Conservation (phyloP, 2,113 vertebrate genomes). For the Camelus bactrianus region DNA sequence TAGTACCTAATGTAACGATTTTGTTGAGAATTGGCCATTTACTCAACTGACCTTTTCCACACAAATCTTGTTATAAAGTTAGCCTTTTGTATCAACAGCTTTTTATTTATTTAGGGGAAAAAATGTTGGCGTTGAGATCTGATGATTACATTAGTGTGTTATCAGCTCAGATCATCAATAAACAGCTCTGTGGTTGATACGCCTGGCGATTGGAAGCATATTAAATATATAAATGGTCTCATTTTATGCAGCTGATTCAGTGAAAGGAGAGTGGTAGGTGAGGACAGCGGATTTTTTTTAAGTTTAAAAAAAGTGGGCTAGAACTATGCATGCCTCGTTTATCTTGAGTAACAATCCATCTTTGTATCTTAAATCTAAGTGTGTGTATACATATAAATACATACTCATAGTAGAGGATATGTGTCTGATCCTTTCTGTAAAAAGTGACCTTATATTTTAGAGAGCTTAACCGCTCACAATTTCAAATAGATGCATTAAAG, state of each 20-base stretch:
- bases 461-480: background rate
- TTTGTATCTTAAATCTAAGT: background rate
- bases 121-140: background rate
- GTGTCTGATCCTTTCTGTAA: background rate
- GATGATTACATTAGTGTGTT: too few relatives aligned
- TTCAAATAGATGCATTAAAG: background rate
- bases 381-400: background rate
- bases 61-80: background rate
- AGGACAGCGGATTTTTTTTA: background rate
- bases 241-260: background rate
- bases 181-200: fast-evolving
- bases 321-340: too few relatives aligned
- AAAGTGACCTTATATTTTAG: background rate
- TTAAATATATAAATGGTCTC: background rate
- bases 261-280: background rate
- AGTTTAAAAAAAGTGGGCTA: background rate
- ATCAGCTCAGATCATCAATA: background rate
- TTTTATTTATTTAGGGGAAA: background rate
- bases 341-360: background rate
- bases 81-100: background rate
- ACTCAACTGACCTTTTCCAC: background rate
- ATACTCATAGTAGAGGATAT: background rate
- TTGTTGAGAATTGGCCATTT: background rate
- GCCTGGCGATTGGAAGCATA: background rate
- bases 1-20: fast-evolving